Conservation (phyloP, 2,797 vertebrate species). For the Paratrypauchen microcephalus region DNA sequence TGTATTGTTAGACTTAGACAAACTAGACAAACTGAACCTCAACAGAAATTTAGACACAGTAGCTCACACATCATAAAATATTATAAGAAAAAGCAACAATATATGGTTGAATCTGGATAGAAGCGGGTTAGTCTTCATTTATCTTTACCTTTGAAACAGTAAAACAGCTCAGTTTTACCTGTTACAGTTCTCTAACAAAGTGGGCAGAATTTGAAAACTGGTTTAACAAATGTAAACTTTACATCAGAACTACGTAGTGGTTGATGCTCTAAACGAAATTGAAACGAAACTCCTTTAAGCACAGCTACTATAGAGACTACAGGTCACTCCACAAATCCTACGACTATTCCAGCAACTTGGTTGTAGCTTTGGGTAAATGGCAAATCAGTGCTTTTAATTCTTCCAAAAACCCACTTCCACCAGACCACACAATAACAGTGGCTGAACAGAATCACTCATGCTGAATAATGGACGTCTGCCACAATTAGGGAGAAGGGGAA, state of each 20-base stretch:
- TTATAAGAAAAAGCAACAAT: no score
- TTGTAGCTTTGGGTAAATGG: background rate
- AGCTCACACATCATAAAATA: no score
- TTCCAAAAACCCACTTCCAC: background rate
- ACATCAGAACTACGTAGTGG: no score
- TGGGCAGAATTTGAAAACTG: background rate
- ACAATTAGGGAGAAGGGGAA: conserved; percentile 1
- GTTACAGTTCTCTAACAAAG: background rate
- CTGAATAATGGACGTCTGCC: conserved; percentile 4
- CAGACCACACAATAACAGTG: conserved; percentile 1
- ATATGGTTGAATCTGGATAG: no score
- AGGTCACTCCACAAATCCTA: background rate
- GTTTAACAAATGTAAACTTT: background rate
- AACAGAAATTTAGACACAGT: no score
- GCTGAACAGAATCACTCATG: conserved; percentile 4
- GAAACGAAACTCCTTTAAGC: background rate
- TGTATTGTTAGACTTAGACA: no score
- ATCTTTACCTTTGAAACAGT: background rate
- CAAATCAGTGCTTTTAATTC: background rate
- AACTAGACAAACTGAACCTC: no score
- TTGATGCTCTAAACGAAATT: no score
- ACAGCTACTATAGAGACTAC: background rate
- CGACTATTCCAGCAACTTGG: background rate
- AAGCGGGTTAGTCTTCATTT: no score
- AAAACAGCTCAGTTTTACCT: background rate